Evolutionary conservation across 2,113 vertebrate genomes (phyloP).

Genomic region (Lampris megalopsis): DNA sequence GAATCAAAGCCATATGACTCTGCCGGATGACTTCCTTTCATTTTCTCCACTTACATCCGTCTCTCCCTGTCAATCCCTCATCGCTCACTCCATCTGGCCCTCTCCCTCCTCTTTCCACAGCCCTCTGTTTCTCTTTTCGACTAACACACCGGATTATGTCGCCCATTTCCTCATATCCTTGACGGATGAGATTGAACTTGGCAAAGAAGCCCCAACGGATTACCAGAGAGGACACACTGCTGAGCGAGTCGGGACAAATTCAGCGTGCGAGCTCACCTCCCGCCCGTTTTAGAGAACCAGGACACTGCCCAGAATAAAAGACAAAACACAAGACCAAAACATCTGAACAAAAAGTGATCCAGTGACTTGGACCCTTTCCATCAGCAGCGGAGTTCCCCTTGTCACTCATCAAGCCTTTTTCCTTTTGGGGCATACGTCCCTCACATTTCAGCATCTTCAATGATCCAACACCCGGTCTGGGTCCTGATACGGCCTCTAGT

Average conservation of each 20-base stretch:
- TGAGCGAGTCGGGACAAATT: background rate
- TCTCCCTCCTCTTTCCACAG: background rate
- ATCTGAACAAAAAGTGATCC: constrained; percentile 31
- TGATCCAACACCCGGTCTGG: constrained; percentile 2
- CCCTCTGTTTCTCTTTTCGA: background rate
- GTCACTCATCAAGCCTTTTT: constrained; percentile 3
- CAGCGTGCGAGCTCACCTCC: constrained; percentile 6
- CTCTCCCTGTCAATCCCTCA: constrained; percentile 12
- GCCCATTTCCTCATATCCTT: background rate
- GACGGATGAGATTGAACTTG: constrained; percentile 16
- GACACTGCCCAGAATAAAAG: constrained; percentile 55
- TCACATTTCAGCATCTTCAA: constrained; percentile 25
- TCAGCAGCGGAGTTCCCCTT: constrained; percentile 9
- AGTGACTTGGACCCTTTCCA: constrained; percentile 43
- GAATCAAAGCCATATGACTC: constrained; percentile 71
- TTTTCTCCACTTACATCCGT: constrained; percentile 29
- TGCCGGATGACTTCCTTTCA: constrained; percentile 49
- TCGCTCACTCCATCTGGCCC: background rate
- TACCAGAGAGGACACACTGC: constrained; percentile 8
- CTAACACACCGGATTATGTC: background rate
- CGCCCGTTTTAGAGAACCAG: constrained; percentile 47
- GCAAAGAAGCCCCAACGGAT: constrained; percentile 10
- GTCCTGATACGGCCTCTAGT: constrained; percentile 78
- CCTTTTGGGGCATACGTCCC: background rate
- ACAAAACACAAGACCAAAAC: constrained; percentile 36